Percentiles rank a stretch among this genome's conserved stretches.
Conservation (phyloP, 2,797 vertebrate genomes). For the Microchirus variegatus region DNA sequence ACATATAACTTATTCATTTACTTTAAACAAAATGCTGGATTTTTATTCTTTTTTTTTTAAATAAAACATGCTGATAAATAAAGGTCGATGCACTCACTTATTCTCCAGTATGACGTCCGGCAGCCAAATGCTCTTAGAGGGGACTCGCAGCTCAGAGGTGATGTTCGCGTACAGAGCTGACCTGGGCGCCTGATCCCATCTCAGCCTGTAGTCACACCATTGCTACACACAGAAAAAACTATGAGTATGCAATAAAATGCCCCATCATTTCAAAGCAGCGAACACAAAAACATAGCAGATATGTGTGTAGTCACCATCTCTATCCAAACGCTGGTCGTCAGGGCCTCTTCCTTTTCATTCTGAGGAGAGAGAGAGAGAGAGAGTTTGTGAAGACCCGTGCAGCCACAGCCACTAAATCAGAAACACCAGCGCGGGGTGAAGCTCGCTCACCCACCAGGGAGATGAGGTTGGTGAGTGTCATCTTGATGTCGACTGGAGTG, state of each 20-base stretch:
- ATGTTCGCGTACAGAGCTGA: conserved; percentile 83
- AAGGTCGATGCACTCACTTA: conserved; percentile 82
- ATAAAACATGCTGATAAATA: background rate
- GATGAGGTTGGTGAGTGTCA: conserved; percentile 98
- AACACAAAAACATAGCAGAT: background rate
- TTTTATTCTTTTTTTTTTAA: too few relatives aligned
- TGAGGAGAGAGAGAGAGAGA: conserved; percentile 54
- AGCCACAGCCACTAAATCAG: background rate
- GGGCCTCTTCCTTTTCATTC: conserved; percentile 93
- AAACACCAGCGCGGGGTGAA: background rate
- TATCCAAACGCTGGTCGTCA: conserved; percentile 95
- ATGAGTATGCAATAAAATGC: background rate
- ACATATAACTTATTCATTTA: too few relatives aligned
- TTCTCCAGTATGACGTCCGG: conserved; percentile 93
- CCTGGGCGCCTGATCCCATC: conserved; percentile 84
- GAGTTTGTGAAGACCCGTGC: background rate
- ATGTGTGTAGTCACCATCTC: conserved; percentile 88
- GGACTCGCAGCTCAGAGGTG: conserved; percentile 82
- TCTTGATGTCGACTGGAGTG: conserved; percentile 89
- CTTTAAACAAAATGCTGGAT: too few relatives aligned
- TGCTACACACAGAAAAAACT: conserved; percentile 73
- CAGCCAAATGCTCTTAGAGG: conserved; percentile 92
- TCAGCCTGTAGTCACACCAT: conserved; percentile 92
- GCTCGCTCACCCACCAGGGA: conserved; percentile 87
- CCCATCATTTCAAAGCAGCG: background rate